phyloP scores from a whole-genome alignment of 2,888 invertebrate species.

The Eilema sororculum region DNA sequence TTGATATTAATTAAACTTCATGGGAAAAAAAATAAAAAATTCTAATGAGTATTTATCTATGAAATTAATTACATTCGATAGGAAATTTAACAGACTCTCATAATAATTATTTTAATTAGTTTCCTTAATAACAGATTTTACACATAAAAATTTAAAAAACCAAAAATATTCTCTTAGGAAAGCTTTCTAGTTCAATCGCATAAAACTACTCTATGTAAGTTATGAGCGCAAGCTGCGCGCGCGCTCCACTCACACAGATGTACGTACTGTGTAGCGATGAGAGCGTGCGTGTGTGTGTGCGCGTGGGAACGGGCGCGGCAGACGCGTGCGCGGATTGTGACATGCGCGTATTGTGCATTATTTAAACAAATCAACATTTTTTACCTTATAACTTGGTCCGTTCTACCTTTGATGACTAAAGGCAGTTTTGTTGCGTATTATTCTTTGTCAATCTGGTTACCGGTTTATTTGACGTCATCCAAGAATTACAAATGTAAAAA shows the following conservation, averaged over 20 bases:
- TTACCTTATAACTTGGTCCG: slow-evolving; percentile 55
- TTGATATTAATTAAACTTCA: slow-evolving; percentile 20
- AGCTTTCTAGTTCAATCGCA: slow-evolving; percentile 23
- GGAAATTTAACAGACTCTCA: slow-evolving; percentile 32
- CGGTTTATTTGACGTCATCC: slow-evolving; percentile 5
- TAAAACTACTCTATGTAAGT: slow-evolving; percentile 62
- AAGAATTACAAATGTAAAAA: background rate
- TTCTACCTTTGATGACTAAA: slow-evolving; percentile 36
- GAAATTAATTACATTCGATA: slow-evolving; percentile 21
- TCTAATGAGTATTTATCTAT: slow-evolving; percentile 29
- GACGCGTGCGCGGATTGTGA: slow-evolving; percentile 83
- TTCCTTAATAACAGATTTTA: slow-evolving; percentile 19
- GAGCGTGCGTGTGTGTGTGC: slow-evolving; percentile 66
- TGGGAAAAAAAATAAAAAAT: slow-evolving; percentile 20
- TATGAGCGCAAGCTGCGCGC: slow-evolving; percentile 71
- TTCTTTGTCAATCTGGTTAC: background rate
- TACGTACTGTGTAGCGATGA: slow-evolving; percentile 7
- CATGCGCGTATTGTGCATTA: slow-evolving; percentile 79
- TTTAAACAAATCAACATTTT: slow-evolving; percentile 58
- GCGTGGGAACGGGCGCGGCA: slow-evolving; percentile 82
- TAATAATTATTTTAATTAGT: slow-evolving; percentile 31
- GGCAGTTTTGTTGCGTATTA: slow-evolving; percentile 7
- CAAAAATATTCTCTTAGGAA: slow-evolving; percentile 17
- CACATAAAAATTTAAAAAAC: slow-evolving; percentile 1
- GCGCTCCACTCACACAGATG: slow-evolving; percentile 64